A percentile compares a stretch with the other conserved stretches of the same genome.
Conservation (phyloP, 92 coral and sea anemone species). For the Isaurus tuberculatus region DNA sequence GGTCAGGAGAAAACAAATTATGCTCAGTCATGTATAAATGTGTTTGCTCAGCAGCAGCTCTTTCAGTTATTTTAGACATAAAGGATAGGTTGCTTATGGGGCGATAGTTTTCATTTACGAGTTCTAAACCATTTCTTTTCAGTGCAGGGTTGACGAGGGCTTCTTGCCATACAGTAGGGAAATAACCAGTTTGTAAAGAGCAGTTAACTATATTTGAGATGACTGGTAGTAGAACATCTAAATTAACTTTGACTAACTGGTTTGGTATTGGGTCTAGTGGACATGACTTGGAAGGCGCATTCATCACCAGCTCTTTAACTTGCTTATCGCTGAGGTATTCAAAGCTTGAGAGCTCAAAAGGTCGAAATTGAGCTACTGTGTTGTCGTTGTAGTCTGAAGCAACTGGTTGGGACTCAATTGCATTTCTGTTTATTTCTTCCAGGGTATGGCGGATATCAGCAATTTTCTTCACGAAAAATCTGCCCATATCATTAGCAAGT, state of each 20-base stretch:
- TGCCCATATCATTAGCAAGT: slow-evolving; percentile 54
- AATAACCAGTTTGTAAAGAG: slow-evolving; percentile 36
- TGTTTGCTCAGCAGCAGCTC: slow-evolving; percentile 39
- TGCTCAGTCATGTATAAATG: background rate
- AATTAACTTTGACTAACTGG: slow-evolving; percentile 32
- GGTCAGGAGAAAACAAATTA: slow-evolving; percentile 30
- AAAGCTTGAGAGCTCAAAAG: slow-evolving; percentile 10
- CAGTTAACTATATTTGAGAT: slow-evolving; percentile 33
- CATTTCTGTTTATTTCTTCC: background rate
- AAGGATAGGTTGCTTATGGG: slow-evolving; percentile 50
- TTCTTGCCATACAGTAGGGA: slow-evolving; percentile 48
- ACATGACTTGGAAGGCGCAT: slow-evolving; percentile 35
- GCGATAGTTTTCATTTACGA: slow-evolving; percentile 33
- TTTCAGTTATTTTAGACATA: slow-evolving; percentile 45
- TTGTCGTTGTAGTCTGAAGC: background rate
- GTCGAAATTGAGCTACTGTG: slow-evolving; percentile 1
- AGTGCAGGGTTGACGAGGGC: slow-evolving; percentile 48
- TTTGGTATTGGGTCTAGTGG: slow-evolving; percentile 42
- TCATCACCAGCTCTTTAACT: slow-evolving; percentile 15
- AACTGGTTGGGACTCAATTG: background rate
- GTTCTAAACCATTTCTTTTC: slow-evolving; percentile 41
- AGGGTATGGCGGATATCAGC: slow-evolving; percentile 5
- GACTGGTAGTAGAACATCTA: slow-evolving; percentile 34
- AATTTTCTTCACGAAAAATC: slow-evolving; percentile 63
- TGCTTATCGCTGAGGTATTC: slow-evolving; percentile 1